A percentile compares a stretch with the other conserved stretches of the same genome.
Evolutionary conservation across 2,888 invertebrate genomes (phyloP).

Genomic region (Cephus nigrinus): DNA sequence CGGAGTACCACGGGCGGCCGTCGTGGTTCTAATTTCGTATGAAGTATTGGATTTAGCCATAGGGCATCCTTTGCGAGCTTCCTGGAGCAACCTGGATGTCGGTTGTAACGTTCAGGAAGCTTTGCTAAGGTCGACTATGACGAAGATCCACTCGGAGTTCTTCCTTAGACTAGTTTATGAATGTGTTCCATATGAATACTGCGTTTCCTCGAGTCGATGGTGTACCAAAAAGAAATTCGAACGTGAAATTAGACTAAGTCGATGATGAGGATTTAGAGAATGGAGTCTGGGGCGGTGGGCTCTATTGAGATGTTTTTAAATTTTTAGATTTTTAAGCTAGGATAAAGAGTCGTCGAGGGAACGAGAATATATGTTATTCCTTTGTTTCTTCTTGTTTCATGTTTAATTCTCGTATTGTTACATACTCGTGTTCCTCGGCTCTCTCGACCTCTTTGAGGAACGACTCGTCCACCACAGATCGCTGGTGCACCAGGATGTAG

Average conservation of each 20-base stretch:
- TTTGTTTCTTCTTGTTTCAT: background rate
- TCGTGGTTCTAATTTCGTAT: background rate
- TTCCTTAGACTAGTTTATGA: background rate
- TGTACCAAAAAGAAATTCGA: background rate
- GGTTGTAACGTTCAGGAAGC: background rate
- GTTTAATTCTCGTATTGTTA: background rate
- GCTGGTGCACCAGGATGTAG: background rate
- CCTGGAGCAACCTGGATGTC: background rate
- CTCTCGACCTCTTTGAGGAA: background rate
- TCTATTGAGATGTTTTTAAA: background rate
- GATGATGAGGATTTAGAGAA: background rate
- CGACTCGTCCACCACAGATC: background rate
- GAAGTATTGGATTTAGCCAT: background rate
- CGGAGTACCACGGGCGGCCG: conserved; percentile 10
- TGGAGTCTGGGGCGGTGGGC: background rate
- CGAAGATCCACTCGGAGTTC: background rate
- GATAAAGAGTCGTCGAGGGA: background rate
- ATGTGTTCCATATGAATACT: background rate
- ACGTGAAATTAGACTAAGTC: background rate
- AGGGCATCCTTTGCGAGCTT: background rate
- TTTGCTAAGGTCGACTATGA: background rate
- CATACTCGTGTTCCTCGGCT: background rate
- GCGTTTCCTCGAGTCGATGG: background rate
- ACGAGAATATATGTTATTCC: background rate
- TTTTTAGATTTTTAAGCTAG: background rate